Evolutionary conservation across 2,797 vertebrate genomes (phyloP).

Genomic region (Phalloptychus januarius): DNA sequence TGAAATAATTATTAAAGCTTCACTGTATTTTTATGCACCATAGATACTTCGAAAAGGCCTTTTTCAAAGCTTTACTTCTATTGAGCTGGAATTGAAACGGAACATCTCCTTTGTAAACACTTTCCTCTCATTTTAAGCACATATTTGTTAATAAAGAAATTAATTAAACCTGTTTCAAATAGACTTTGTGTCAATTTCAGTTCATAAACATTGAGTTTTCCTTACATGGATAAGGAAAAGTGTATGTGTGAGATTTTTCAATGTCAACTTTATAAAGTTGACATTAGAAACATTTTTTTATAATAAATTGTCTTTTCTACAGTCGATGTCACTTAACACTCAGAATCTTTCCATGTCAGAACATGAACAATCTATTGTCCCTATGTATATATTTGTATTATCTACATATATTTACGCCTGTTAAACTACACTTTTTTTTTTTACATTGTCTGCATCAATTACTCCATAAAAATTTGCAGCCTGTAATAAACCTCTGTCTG

Average conservation of each 20-base stretch:
- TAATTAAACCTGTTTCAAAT: slow-evolving; percentile 35
- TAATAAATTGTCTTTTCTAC: neutral
- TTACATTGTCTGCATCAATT: neutral
- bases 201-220: slow-evolving; percentile 14
- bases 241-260: too few species aligned
- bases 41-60: neutral
- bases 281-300: neutral
- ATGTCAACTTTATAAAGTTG: too few species aligned
- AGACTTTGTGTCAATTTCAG: slow-evolving; percentile 21
- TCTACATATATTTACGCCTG: neutral
- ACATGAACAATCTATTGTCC: neutral
- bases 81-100: neutral
- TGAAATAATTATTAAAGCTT: slow-evolving; percentile 29
- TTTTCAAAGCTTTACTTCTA: neutral
- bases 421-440: neutral
- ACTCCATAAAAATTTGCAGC: neutral
- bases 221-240: neutral
- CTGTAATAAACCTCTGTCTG: neutral
- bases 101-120: neutral
- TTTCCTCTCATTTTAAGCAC: neutral
- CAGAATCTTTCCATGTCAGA: neutral
- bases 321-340: neutral
- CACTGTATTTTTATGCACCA: neutral
- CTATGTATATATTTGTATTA: neutral
- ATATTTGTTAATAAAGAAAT: neutral